phyloP scores from a whole-genome alignment of 2,113 vertebrate genomes.

The Toxotes chatareus region DNA sequence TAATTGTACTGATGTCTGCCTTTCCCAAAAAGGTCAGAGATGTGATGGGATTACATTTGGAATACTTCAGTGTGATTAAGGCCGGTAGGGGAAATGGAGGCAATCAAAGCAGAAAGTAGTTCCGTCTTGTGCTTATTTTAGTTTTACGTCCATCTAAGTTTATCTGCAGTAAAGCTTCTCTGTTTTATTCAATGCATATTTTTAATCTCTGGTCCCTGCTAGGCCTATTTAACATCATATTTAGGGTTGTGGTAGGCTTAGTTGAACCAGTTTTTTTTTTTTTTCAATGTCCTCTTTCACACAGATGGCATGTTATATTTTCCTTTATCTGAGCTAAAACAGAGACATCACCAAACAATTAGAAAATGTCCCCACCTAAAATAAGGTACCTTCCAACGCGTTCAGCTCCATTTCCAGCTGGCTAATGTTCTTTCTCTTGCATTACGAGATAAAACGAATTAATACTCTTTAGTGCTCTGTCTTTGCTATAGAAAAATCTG shows the following conservation, averaged over 20 bases:
- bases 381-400: background rate
- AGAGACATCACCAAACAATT: slow-evolving; percentile 1
- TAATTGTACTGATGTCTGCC: slow-evolving; percentile 89
- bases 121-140: background rate
- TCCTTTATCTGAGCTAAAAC: background rate
- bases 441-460: slow-evolving; percentile 28
- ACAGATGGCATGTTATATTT: background rate
- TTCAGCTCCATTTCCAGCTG: slow-evolving; percentile 18
- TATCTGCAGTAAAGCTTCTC: too few relatives aligned
- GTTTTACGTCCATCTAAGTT: background rate
- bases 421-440: slow-evolving; percentile 29
- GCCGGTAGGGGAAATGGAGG: slow-evolving; percentile 57
- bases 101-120: slow-evolving; percentile 36
- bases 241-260: too few relatives aligned
- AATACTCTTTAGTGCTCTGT: background rate
- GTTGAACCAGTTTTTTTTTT: too few relatives aligned
- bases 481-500: slow-evolving; percentile 31
- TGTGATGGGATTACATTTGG: slow-evolving; percentile 90
- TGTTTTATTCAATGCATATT: too few relatives aligned
- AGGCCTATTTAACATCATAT: too few relatives aligned
- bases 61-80: slow-evolving; percentile 87
- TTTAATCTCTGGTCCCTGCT: too few relatives aligned
- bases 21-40: slow-evolving; percentile 87
- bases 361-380: background rate
- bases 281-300: background rate